Base-by-base conservation (phyloP, 2,888 invertebrate species). In the Pinctada fucata region DNA sequence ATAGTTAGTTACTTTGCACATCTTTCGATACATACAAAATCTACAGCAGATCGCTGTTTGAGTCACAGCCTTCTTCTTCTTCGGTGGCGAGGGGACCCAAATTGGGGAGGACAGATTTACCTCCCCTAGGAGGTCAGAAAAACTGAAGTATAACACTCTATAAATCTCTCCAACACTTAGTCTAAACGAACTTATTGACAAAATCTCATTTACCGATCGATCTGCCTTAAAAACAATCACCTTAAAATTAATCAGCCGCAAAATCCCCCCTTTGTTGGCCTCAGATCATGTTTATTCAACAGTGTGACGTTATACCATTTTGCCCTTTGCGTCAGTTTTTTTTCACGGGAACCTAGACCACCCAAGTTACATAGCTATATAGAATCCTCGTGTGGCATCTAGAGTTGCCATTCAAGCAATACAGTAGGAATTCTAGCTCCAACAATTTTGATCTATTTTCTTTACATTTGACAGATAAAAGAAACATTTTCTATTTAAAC, bases 301-400 rank as follows among this genome's bases (percentile, higher is more conserved):
- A 52, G 74, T 66, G 51, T 74, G 74, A 74, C 74, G 74, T 74
- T 74, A 51, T 74, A 74, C 66, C 74, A 66, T 74, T 74, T 74
- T 74, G 74, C 65, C 74, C 66, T 74, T 50, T 65, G 45, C 49
- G 31, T 67, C 5, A 16, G 45, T 48, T 66, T 74, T 72, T 72
- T 74, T 65, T 65, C 49, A 74, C 65, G 66, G 31, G 49, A 49
- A 16, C 31, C 2, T 51, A 65, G 74, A 74, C 74, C 74, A 74
- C 74, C 74, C 74, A 74, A 65, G 74, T 66, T 74, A 50, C 51
- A 31, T 68, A n/a, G n/a, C 66, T 48, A 63, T 50, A 65, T 48
- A 50, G 66, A 65, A 65, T 51, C 65, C 63, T 13, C 50, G 74
- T 72, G 63, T 72, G 72, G 63, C 72, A 72, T 64, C 66, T 48